phyloP scores from a whole-genome alignment of 2,797 vertebrate species.

The Rhinatrema bivittatum region DNA sequence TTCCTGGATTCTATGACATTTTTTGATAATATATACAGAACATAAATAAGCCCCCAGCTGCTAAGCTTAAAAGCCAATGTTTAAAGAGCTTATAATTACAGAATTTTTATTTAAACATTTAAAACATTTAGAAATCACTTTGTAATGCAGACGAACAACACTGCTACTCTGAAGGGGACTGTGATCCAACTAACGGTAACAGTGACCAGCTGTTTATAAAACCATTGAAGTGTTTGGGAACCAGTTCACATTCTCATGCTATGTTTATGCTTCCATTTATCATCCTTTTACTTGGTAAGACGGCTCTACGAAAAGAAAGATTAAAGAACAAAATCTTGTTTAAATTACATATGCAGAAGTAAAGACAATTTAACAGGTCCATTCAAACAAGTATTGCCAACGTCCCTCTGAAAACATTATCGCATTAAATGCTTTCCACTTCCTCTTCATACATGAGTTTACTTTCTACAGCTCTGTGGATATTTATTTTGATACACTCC shows the following conservation, averaged over 20 bases:
- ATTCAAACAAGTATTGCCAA: conserved; percentile 47
- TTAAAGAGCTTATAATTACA: conserved; percentile 42
- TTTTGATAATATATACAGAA: conserved; percentile 22
- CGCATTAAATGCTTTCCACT: conserved; percentile 45
- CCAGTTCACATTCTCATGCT: conserved; percentile 58
- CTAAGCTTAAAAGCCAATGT: conserved; percentile 34
- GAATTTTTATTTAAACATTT: conserved; percentile 49
- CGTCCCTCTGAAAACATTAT: conserved; percentile 55
- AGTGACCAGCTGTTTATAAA: conserved; percentile 61
- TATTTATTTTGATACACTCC: conserved; percentile 24
- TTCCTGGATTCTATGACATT: conserved; percentile 14
- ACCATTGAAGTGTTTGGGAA: conserved; percentile 63
- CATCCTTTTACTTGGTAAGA: conserved; percentile 55
- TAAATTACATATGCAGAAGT: conserved; percentile 52
- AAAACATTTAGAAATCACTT: conserved; percentile 50
- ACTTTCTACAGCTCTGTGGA: conserved; percentile 19
- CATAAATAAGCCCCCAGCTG: conserved; percentile 24
- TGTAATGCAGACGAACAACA: conserved; percentile 39
- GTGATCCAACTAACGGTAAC: conserved; percentile 54
- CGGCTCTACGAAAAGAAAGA: conserved; percentile 52
- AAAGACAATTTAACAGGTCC: conserved; percentile 58
- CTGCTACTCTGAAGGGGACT: conserved; percentile 39
- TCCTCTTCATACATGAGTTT: conserved; percentile 11
- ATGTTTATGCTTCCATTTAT: conserved; percentile 65
- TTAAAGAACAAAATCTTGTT: conserved; percentile 54